Percentiles rank a stretch among this genome's conserved stretches.
phyloP scores from a whole-genome alignment of 2,797 vertebrate genomes.

The Mormyrops boulengeri region DNA sequence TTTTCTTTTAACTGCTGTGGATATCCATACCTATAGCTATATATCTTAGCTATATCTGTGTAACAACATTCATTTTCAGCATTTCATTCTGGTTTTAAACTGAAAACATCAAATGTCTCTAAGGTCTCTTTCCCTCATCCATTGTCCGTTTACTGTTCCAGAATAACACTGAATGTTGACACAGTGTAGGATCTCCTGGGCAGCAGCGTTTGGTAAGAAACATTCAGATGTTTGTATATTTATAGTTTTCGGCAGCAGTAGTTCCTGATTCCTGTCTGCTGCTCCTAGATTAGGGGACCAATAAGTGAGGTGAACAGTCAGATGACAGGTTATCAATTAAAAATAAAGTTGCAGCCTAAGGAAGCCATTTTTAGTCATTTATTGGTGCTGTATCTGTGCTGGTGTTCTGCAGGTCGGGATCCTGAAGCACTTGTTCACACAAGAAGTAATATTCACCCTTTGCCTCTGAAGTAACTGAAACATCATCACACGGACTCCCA shows the following conservation, averaged over 20 bases:
- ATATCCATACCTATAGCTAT: not conserved
- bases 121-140: not conserved
- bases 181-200: not conserved
- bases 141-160: not conserved
- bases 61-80: not conserved
- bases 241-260: not conserved
- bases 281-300: not conserved
- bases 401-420: not conserved
- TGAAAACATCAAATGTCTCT: not conserved
- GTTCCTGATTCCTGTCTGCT: not conserved
- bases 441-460: not conserved
- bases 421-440: not conserved
- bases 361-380: not conserved
- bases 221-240: not conserved
- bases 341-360: not conserved
- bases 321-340: not conserved
- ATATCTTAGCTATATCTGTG: not conserved
- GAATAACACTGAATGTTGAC: constrained; percentile 6
- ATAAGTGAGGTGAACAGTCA: not conserved
- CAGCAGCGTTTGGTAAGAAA: constrained; percentile 6
- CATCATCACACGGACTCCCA: not conserved
- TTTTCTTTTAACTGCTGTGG: not conserved
- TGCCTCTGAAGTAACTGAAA: constrained; percentile 1
- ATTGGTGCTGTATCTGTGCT: not conserved
- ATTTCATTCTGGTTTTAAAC: not conserved